Base-by-base conservation (phyloP, 2,113 vertebrate species). In the Megalops atlanticus region DNA sequence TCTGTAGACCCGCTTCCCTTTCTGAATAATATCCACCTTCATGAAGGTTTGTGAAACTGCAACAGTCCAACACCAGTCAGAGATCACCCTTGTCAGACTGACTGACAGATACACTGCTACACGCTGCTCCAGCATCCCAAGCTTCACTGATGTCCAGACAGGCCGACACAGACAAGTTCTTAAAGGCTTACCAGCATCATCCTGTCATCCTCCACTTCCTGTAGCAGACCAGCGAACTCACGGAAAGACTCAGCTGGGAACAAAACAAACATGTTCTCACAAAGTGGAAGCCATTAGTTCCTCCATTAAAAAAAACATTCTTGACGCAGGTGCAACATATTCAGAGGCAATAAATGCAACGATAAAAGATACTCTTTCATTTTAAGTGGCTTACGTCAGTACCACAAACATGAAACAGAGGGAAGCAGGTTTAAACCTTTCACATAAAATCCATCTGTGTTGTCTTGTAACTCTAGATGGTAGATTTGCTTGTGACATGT, bases 131-230 rank as follows among this genome's bases (percentile, higher is more conserved):
- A n/a, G n/a, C n/a, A n/a, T n/a, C n/a, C n/a, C n/a, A n/a, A n/a
- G n/a, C n/a, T n/a, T n/a, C n/a, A n/a, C n/a, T n/a, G n/a, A n/a
- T n/a, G n/a, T n/a, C n/a, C n/a, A n/a, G n/a, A n/a, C n/a, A n/a
- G n/a, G n/a, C n/a, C n/a, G n/a, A n/a, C n/a, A n/a, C n/a, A n/a
- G n/a, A n/a, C n/a, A n/a, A n/a, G n/a, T n/a, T n/a, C n/a, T n/a
- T n/a, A n/a, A n/a, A n/a, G n/a, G 89, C 93, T 91, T 93, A 99
- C 98, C 97, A 99, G 94, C 97, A 99, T 98, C 92, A 97, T 97
- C 88, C 97, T 95, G 89, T 98, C 97, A 1, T 96, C 93, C 90
- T 99, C 98, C 80, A 96, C 96, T 90, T 99, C 97, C 0, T 97
- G 97, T 64, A 99, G 92, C 76, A 99, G 92, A 82, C 96, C 97